Evolutionary conservation across 2,888 invertebrate species (phyloP), one percentile per base, ranked within the genome.

Genomic region (Cybosia mesomella): DNA sequence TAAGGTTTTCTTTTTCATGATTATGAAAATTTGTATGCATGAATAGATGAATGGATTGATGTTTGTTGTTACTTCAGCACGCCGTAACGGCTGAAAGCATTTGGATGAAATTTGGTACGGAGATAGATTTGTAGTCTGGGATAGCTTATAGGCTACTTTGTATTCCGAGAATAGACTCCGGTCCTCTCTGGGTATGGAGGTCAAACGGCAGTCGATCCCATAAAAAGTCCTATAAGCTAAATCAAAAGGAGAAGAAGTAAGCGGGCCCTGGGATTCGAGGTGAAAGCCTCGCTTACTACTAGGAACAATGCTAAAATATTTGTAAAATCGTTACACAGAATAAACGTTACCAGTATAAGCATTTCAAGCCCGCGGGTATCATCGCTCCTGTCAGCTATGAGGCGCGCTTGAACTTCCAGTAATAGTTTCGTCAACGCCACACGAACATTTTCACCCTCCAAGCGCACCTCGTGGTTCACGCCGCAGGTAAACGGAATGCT

Each of bases 351-450:
- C 94, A 95, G 93, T 89, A 93, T 90, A 73, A 92, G 89, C 95
- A 90, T 81, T 84, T 96, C 95, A 58, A 98, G 95, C 73, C 97
- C 97, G 81, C 97, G 97, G 0, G 97, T 98, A 83, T 98, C 98
- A 82, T 98, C 98, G 76, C 97, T 97, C 72, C 96, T 96, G 65
- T 96, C 95, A 10, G 82, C 86, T 66, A 98, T 89, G 89, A 98
- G 94, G 81, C 96, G 95, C 64, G 92, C 95, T 88, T 97, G 97
- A 13, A 98, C 92, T 3, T 94, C 91, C 59, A 96, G 93, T 83
- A 98, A 92, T 1, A 96, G 89, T 32, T 95, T 91, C 0, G 96
- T 96, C 1, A 98, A 88, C 2, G 93, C 93, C 73, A 95, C 94
- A 58, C 98, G 96, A 18, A 97, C 95, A 85, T 98, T 98, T 68